phyloP scores from a whole-genome alignment of 2,797 vertebrate species.

The Decapterus maruadsi region DNA sequence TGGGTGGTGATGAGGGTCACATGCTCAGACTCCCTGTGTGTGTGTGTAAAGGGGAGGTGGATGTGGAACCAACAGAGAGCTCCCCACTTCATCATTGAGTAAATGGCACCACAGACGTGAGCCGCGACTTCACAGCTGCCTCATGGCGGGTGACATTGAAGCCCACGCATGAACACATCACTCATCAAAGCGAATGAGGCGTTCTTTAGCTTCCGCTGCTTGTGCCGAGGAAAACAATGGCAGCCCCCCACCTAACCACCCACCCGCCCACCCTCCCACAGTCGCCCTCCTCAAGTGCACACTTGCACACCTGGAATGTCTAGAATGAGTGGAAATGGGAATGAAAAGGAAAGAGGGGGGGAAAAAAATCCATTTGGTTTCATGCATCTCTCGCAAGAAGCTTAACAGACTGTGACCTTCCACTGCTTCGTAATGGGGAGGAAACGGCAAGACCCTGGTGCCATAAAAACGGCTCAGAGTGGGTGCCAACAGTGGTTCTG shows the following conservation, averaged over 20 bases:
- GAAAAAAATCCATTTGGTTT: constrained; percentile 72
- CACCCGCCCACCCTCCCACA: background rate
- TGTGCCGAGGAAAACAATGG: constrained; percentile 72
- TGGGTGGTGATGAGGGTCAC: constrained; percentile 51
- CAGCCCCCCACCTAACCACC: constrained; percentile 18
- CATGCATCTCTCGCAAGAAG: constrained; percentile 72
- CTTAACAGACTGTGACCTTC: constrained; percentile 82
- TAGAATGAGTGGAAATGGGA: constrained; percentile 65
- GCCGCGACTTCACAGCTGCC: constrained; percentile 81
- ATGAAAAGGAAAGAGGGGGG: constrained; percentile 9
- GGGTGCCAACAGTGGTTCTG: constrained; percentile 72
- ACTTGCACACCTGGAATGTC: constrained; percentile 80
- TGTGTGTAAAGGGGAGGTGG: constrained; percentile 61
- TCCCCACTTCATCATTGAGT: constrained; percentile 82
- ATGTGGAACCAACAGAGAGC: constrained; percentile 75
- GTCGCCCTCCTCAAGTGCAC: constrained; percentile 37
- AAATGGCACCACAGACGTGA: constrained; percentile 79
- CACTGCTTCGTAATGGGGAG: constrained; percentile 71
- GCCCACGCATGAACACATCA: constrained; percentile 81
- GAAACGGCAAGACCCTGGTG: constrained; percentile 67
- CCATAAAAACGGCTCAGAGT: constrained; percentile 75
- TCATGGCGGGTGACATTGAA: constrained; percentile 82
- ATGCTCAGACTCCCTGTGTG: constrained; percentile 51
- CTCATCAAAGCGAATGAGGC: constrained; percentile 85
- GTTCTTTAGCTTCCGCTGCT: constrained; percentile 71